Evolutionary conservation across 2,797 vertebrate genomes (phyloP).

Genomic region (Channa striata): DNA sequence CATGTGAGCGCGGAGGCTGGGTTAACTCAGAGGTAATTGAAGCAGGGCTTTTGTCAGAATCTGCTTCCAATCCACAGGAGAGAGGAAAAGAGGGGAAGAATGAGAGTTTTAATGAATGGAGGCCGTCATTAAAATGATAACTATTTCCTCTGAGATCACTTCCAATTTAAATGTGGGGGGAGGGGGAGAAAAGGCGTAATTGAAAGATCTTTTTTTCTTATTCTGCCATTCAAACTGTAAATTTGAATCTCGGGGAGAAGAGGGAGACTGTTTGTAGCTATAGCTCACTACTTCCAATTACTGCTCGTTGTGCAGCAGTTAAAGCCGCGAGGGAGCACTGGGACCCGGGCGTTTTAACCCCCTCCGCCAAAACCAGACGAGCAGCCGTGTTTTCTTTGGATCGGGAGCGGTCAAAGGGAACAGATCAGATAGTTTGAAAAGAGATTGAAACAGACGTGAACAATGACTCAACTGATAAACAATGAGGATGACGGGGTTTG

Average conservation of each 20-base stretch:
- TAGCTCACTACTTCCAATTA: slow-evolving; percentile 74
- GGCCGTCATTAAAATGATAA: slow-evolving; percentile 85
- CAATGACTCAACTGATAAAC: slow-evolving; percentile 46
- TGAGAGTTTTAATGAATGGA: slow-evolving; percentile 85
- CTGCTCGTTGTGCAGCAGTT: slow-evolving; percentile 56
- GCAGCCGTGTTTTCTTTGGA: slow-evolving; percentile 55
- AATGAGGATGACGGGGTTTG: slow-evolving; percentile 26
- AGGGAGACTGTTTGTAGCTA: slow-evolving; percentile 62
- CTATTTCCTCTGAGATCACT: slow-evolving; percentile 85
- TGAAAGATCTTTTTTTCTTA: slow-evolving; percentile 81
- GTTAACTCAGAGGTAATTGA: slow-evolving; percentile 80
- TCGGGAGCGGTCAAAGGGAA: slow-evolving; percentile 42
- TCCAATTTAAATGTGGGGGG: slow-evolving; percentile 81
- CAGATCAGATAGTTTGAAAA: slow-evolving; percentile 32
- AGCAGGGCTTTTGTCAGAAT: slow-evolving; percentile 70
- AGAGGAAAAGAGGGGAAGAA: slow-evolving; percentile 66
- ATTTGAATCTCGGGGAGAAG: slow-evolving; percentile 68
- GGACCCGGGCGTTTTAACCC: slow-evolving; percentile 50
- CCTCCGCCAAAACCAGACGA: slow-evolving; percentile 23
- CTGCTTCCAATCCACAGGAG: slow-evolving; percentile 72
- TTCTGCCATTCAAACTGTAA: slow-evolving; percentile 81
- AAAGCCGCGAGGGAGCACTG: slow-evolving; percentile 66
- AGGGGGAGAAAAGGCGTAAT: slow-evolving; percentile 75
- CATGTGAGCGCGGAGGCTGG: slow-evolving; percentile 22
- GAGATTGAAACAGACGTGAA: slow-evolving; percentile 27